phyloP scores from a whole-genome alignment of 53 echinoderm and acorn worm species.

The Temnopleurus reevesii region DNA sequence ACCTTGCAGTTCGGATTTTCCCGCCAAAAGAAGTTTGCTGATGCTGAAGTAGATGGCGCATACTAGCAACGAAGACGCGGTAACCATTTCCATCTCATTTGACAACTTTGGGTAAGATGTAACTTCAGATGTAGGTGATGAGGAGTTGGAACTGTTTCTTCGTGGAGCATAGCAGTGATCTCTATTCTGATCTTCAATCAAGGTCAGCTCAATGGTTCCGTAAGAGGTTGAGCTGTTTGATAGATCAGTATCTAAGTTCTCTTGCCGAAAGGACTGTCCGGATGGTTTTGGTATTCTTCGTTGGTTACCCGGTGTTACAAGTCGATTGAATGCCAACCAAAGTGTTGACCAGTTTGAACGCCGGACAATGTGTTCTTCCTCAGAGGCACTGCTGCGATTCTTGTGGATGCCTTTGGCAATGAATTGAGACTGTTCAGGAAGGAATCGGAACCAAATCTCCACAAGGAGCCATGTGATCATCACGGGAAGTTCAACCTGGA shows the following conservation, averaged over 20 bases:
- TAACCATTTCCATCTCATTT: neutral
- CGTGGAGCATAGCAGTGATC: neutral
- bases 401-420: neutral
- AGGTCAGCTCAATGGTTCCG: neutral
- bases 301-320: neutral
- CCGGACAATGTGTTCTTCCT: neutral
- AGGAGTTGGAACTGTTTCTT: neutral
- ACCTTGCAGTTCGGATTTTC: neutral
- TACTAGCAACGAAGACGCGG: neutral
- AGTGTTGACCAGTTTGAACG: neutral
- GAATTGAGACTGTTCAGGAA: neutral
- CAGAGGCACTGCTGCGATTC: no score
- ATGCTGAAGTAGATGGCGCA: constrained; percentile 1
- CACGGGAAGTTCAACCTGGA: neutral
- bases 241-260: no score
- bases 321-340: neutral
- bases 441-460: constrained; percentile 3
- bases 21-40: neutral
- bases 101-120: neutral
- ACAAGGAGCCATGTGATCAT: neutral
- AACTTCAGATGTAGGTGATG: neutral
- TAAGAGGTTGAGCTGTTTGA: neutral
- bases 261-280: neutral
- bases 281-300: neutral
- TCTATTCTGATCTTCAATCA: neutral